These are phyloP conservation scores for Harpagifer antarcticus DNA, from an alignment of 2,797 vertebrate genomes.

Conservation along the genomic window DNA sequence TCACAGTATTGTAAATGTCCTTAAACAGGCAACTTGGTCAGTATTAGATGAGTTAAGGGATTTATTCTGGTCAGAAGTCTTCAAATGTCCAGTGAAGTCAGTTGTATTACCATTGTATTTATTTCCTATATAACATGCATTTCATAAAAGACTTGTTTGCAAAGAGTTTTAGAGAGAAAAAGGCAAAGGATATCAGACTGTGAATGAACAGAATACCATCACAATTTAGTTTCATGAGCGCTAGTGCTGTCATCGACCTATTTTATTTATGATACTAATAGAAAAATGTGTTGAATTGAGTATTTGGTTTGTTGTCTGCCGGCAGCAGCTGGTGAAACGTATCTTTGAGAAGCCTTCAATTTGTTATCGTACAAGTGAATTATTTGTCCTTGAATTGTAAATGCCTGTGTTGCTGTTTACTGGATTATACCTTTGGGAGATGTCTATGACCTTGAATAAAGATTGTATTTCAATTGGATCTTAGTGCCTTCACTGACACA, in stretches of 20 bases:
- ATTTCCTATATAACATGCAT: constrained; percentile 15
- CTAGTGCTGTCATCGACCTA: constrained; percentile 16
- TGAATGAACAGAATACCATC: constrained; percentile 39
- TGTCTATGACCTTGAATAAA: constrained; percentile 82
- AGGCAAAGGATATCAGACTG: constrained; percentile 44
- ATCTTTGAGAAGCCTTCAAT: constrained; percentile 62
- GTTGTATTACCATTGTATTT: constrained; percentile 26
- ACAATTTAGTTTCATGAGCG: constrained; percentile 12
- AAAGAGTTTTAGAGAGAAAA: background rate
- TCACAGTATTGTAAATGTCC: constrained; percentile 33
- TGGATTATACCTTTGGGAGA: constrained; percentile 79
- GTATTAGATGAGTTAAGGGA: constrained; percentile 35
- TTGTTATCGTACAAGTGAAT: constrained; percentile 81
- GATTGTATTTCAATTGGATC: constrained; percentile 79
- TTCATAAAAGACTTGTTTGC: constrained; percentile 9
- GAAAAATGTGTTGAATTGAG: constrained; percentile 37
- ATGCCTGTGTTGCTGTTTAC: constrained; percentile 83
- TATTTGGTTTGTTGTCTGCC: constrained; percentile 47
- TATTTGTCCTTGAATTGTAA: constrained; percentile 82
- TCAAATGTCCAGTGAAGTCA: constrained; percentile 44
- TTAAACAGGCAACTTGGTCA: constrained; percentile 16
- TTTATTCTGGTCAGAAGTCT: constrained; percentile 34
- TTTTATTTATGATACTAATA: constrained; percentile 34
- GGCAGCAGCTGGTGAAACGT: constrained; percentile 49
- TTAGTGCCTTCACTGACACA: background rate